Evolutionary conservation across 2,113 vertebrate genomes (phyloP).

Genomic region (Chauna torquata): DNA sequence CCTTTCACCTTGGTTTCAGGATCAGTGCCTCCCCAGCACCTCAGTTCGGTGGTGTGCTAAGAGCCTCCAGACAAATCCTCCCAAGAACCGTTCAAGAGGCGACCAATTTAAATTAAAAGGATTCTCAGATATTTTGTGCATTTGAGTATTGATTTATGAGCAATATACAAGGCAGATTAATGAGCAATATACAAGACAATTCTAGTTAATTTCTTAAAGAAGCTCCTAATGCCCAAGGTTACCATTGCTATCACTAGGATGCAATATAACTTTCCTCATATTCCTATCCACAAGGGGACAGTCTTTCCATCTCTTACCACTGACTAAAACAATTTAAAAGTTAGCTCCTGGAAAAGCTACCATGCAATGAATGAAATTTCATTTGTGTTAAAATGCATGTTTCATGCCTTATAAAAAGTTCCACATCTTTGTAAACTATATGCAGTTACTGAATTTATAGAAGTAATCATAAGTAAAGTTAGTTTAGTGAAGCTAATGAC

Average conservation of each 20-base stretch:
- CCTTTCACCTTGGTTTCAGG: background rate
- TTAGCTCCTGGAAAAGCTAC: background rate
- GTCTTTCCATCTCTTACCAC: conserved; percentile 69
- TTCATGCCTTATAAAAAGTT: background rate
- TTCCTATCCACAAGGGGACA: conserved; percentile 71
- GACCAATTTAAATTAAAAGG: background rate
- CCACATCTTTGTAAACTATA: background rate
- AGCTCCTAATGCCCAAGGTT: background rate
- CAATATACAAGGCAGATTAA: background rate
- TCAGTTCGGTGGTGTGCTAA: background rate
- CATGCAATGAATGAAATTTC: background rate
- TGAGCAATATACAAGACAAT: background rate
- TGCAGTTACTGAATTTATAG: background rate
- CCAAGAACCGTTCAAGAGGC: background rate
- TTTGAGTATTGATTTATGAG: background rate
- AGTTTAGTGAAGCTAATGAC: background rate
- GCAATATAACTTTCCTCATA: background rate
- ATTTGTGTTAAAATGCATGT: background rate
- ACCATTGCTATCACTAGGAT: background rate
- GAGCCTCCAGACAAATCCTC: background rate
- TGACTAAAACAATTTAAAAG: background rate
- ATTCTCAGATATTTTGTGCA: background rate
- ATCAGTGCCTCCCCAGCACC: background rate
- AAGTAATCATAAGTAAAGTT: background rate
- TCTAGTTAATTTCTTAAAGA: background rate